Conservation (phyloP, 2,797 vertebrate genomes). For the Antrozous pallidus region DNA sequence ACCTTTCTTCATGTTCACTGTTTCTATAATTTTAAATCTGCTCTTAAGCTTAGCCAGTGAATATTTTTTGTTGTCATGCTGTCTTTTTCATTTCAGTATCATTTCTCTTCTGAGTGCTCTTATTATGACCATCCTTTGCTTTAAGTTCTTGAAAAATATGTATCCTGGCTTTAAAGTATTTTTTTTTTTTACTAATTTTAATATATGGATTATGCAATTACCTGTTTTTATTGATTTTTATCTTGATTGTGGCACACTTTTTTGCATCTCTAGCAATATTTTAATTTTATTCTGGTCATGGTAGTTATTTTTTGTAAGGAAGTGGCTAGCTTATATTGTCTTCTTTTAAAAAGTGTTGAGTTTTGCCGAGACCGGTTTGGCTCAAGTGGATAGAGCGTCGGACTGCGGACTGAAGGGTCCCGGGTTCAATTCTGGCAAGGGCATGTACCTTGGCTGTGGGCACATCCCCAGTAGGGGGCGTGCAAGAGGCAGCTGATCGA, state of each 20-base stretch:
- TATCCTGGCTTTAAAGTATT: not conserved
- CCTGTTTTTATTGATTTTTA: not conserved
- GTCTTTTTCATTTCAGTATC: not conserved
- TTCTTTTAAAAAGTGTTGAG: not conserved
- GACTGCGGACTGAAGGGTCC: too few species aligned
- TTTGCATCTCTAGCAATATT: not conserved
- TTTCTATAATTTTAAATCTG: constrained; percentile 8
- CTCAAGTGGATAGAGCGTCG: too few species aligned
- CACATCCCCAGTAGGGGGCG: too few species aligned
- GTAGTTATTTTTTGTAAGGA: not conserved
- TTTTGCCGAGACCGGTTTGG: not conserved
- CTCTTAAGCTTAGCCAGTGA: not conserved
- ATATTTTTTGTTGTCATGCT: not conserved
- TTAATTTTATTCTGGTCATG: not conserved
- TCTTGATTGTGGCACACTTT: not conserved
- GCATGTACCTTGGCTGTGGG: too few species aligned
- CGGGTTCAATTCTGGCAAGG: too few species aligned
- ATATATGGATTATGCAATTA: not conserved
- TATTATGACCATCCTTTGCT: not conserved
- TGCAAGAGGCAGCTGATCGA: too few species aligned
- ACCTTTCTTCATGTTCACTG: not conserved
- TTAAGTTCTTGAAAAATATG: not conserved
- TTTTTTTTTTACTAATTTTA: not conserved
- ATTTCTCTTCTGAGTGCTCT: not conserved
- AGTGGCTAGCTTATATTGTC: not conserved